Evolutionary conservation across 1,140 invertebrate species (phyloP).

Genomic region (Cydia pomonella): DNA sequence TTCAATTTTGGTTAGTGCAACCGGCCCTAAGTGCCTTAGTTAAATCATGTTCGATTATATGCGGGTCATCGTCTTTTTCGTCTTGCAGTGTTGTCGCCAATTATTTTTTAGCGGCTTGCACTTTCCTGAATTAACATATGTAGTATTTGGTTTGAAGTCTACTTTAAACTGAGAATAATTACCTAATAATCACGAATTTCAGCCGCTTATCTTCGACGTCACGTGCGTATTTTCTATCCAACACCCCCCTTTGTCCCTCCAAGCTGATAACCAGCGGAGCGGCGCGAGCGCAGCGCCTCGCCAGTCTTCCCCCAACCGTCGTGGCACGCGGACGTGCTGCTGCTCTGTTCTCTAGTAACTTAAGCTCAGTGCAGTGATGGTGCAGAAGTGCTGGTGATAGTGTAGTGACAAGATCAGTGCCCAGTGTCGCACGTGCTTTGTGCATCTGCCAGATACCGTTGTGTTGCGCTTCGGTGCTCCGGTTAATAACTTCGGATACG

Average conservation of each 20-base stretch:
- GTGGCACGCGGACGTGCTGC: slow-evolving; percentile 51
- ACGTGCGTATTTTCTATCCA: slow-evolving; percentile 69
- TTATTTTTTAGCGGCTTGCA: too few species aligned
- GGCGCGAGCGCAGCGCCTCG: slow-evolving; percentile 65
- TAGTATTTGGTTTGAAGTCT: too few species aligned
- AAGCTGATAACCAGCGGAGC: slow-evolving; percentile 70
- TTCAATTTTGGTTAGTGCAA: too few species aligned
- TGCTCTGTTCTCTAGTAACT: slow-evolving; percentile 31
- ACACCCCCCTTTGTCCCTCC: slow-evolving; percentile 56
- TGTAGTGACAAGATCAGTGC: slow-evolving; percentile 30
- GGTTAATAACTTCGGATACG: slow-evolving; percentile 73
- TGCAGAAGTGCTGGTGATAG: slow-evolving; percentile 39
- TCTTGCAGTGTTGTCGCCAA: too few species aligned
- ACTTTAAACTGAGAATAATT: not conserved
- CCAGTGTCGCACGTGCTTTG: slow-evolving; percentile 40
- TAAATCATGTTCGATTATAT: too few species aligned
- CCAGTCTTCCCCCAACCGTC: slow-evolving; percentile 57
- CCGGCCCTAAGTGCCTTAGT: too few species aligned
- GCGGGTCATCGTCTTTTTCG: too few species aligned
- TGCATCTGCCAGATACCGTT: slow-evolving; percentile 54
- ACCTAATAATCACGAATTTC: slow-evolving; percentile 41
- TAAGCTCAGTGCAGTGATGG: slow-evolving; percentile 55
- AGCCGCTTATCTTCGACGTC: slow-evolving; percentile 64
- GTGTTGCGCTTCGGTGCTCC: slow-evolving; percentile 66
- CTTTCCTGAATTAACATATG: too few species aligned